Percentiles rank a stretch among this genome's conserved stretches.
These are phyloP conservation scores for Argyrosomus regius DNA, from an alignment of 2,797 vertebrate species.

Conservation along the genomic window DNA sequence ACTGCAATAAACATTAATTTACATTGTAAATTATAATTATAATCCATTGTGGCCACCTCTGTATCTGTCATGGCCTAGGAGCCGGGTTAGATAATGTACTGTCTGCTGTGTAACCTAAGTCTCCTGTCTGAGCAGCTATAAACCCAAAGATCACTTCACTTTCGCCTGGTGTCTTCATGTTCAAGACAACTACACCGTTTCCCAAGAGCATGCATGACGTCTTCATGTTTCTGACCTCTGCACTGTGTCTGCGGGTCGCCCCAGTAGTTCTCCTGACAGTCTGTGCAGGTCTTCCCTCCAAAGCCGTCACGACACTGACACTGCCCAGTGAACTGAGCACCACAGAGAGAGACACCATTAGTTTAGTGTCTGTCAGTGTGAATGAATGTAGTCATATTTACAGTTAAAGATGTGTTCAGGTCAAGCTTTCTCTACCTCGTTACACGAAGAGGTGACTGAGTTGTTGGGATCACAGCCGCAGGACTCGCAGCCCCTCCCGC, in stretches of 20 bases:
- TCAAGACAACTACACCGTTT: neutral
- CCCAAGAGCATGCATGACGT: neutral
- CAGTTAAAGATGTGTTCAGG: neutral
- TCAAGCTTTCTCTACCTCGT: conserved; percentile 86
- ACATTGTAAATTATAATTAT: too few relatives aligned
- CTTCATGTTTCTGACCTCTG: conserved; percentile 85
- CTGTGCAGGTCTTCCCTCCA: conserved; percentile 92
- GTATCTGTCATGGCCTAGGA: too few relatives aligned
- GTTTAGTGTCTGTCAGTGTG: neutral
- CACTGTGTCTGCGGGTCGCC: conserved; percentile 92
- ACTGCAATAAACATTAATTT: too few relatives aligned
- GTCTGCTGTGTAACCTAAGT: neutral
- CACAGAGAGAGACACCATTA: neutral
- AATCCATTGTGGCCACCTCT: too few relatives aligned
- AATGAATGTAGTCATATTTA: neutral
- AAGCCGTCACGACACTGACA: conserved; percentile 95
- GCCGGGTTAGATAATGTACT: too few relatives aligned
- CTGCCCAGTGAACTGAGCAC: conserved; percentile 92
- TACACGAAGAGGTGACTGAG: conserved; percentile 89
- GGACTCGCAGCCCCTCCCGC: conserved; percentile 89
- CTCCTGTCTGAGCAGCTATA: neutral
- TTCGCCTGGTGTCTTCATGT: neutral
- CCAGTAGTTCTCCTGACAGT: conserved; percentile 97
- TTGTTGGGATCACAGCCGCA: conserved; percentile 92
- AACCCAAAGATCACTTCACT: neutral